These are phyloP conservation scores for Drosophila imparisetae DNA, from an alignment of 2,888 invertebrate genomes.

Conservation along the genomic window DNA sequence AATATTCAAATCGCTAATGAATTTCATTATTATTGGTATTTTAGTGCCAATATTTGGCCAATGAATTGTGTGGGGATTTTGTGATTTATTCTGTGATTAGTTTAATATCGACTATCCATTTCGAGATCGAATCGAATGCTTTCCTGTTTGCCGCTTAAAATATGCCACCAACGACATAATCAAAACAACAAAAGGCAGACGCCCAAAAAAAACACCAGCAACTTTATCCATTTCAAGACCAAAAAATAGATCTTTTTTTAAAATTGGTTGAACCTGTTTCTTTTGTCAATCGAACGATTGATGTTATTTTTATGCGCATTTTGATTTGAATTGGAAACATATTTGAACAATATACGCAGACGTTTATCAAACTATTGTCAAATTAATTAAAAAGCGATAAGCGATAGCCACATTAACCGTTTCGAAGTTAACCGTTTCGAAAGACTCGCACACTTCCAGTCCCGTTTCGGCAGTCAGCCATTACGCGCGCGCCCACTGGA, in stretches of 20 bases:
- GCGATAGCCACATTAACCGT: constrained; percentile 42
- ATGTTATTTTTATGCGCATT: constrained; percentile 73
- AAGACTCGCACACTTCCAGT: constrained; percentile 51
- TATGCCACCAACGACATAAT: constrained; percentile 47
- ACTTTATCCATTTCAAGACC: constrained; percentile 26
- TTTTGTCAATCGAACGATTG: constrained; percentile 57
- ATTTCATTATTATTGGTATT: constrained; percentile 56
- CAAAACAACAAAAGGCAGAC: constrained; percentile 39
- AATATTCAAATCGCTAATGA: constrained; percentile 63
- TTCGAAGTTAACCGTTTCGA: constrained; percentile 71
- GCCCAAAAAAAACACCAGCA: constrained; percentile 32
- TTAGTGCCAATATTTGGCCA: constrained; percentile 47
- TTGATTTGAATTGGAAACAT: constrained; percentile 39
- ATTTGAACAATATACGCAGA: constrained; percentile 25
- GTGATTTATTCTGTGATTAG: constrained; percentile 56
- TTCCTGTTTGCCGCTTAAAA: constrained; percentile 35
- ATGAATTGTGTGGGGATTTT: constrained; percentile 5
- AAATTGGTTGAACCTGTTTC: constrained; percentile 41
- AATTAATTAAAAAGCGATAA: constrained; percentile 64
- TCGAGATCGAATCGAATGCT: constrained; percentile 18
- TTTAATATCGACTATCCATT: constrained; percentile 3
- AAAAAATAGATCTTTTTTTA: background rate
- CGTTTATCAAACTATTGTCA: constrained; percentile 37
- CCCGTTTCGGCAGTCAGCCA: constrained; percentile 61
- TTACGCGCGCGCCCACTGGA: constrained; percentile 57